Evolutionary conservation across 2,888 invertebrate genomes (phyloP), one percentile per base, ranked within the genome.

Genomic region (Sphaerophoria rueppellii): DNA sequence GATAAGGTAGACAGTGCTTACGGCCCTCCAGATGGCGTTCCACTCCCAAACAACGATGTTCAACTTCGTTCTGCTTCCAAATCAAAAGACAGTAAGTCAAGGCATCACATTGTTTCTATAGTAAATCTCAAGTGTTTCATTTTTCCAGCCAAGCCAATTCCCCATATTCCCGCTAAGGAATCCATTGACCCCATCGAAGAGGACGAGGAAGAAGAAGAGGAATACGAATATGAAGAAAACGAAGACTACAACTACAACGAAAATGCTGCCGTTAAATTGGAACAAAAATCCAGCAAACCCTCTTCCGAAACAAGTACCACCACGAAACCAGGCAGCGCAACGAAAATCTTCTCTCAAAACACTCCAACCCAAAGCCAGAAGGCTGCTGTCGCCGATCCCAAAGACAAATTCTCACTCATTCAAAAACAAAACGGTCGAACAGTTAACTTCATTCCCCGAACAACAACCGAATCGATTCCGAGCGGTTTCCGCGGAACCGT

Each of bases 201-300:
- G 61, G 94, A 94, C 73, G 92, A 94, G 61, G 94, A 94, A 74
- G 92, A 94, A 11, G 94, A 94, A 87, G 94, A 94, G 16, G 90
- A 89, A 4, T 89, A 89, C 9, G 91, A 91, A 75, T 91, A 91
- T 48, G 91, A 95, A 52, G 94, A 95, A 61, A 93, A 94, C 6
- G 94, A 93, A 87, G 94, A 94, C 63, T 94, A 95, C 86, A 67
- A 4, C 16, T 94, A 94, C 80, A 93, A 92, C 87, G 91, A 93
- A 87, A 91, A 89, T 67, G 89, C 90, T 0, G 86, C 90, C 0
- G 86, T 89, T 0, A 91, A 91, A 80, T 87, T 90, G 65, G 90
- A 90, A 65, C 86, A 87, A 88, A 77, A 85, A 85, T 73, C 89
- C 77, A 43, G 43, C 12, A 83, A 88, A 37, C 88, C 87, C n/a